Conservation (phyloP, 2,888 invertebrate species). For the Ormyrus rosae region DNA sequence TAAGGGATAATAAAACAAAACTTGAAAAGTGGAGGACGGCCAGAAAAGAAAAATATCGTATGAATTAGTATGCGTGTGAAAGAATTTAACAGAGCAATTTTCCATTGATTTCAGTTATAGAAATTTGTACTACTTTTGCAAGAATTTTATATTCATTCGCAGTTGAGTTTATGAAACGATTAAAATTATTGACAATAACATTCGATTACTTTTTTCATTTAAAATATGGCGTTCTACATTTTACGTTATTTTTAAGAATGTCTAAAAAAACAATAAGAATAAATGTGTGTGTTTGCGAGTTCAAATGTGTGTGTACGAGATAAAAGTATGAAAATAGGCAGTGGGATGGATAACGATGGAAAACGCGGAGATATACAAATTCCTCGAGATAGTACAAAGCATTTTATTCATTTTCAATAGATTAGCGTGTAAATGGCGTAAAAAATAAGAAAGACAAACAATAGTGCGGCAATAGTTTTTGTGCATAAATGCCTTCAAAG, state of each 20-base stretch:
- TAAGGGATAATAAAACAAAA: slow-evolving; percentile 46
- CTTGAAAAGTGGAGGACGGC: slow-evolving; percentile 34
- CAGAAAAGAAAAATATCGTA: slow-evolving; percentile 11
- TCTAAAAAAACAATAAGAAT: slow-evolving; percentile 6
- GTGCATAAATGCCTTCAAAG: slow-evolving; percentile 53
- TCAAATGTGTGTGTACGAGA: slow-evolving; percentile 21
- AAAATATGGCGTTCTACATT: not conserved
- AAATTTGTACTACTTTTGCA: slow-evolving; percentile 4
- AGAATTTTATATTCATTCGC: slow-evolving; percentile 10
- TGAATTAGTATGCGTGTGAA: slow-evolving; percentile 6
- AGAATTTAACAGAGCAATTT: no score
- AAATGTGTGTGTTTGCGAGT: not conserved
- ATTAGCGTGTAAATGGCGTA: slow-evolving; percentile 64
- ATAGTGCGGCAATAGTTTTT: slow-evolving; percentile 60
- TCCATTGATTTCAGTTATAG: slow-evolving; percentile 17
- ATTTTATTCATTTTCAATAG: slow-evolving; percentile 71
- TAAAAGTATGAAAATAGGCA: slow-evolving; percentile 48
- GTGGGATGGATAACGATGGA: slow-evolving; percentile 56
- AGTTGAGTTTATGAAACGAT: not conserved
- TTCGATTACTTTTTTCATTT: not conserved
- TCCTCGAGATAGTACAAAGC: slow-evolving; percentile 76
- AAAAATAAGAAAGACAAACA: slow-evolving; percentile 60
- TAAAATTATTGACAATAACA: not conserved
- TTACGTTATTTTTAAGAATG: slow-evolving; percentile 20
- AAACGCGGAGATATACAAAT: slow-evolving; percentile 71